These are phyloP conservation scores for Drosophila repleta DNA, from an alignment of 1,140 invertebrate genomes.

Conservation along the genomic window DNA sequence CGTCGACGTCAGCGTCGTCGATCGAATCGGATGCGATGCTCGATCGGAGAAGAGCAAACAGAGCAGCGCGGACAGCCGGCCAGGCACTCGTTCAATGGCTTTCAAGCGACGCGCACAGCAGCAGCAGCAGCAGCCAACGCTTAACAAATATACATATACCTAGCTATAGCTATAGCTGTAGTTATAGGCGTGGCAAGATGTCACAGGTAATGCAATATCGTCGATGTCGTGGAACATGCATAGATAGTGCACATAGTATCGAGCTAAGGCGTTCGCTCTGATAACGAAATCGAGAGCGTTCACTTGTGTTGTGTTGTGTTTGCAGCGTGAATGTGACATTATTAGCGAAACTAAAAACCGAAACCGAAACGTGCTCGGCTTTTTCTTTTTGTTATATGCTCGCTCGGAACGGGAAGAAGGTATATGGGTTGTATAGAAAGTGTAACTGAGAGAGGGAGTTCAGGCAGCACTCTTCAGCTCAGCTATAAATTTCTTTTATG, in stretches of 20 bases:
- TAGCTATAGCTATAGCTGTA: too few species aligned
- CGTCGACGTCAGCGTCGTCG: slow-evolving; percentile 3
- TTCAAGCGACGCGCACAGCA: slow-evolving; percentile 58
- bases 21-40: slow-evolving; percentile 39
- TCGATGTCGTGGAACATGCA: slow-evolving; percentile 44
- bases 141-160: neutral
- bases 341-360: slow-evolving; percentile 16
- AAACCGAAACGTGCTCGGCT: slow-evolving; percentile 24
- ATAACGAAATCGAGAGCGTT: slow-evolving; percentile 64
- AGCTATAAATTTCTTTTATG: too few species aligned
- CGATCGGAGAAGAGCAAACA: slow-evolving; percentile 42
- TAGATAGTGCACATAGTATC: neutral
- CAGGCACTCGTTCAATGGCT: slow-evolving; percentile 60
- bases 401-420: too few species aligned
- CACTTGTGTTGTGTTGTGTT: too few species aligned
- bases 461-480: too few species aligned
- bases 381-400: too few species aligned
- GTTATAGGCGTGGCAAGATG: slow-evolving; percentile 68
- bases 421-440: too few species aligned
- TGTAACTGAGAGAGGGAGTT: neutral
- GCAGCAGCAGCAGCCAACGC: slow-evolving; percentile 1
- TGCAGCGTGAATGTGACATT: slow-evolving; percentile 60
- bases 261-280: slow-evolving; percentile 2
- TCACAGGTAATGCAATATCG: slow-evolving; percentile 65
- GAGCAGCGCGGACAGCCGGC: slow-evolving; percentile 10